A percentile compares a stretch with the other conserved stretches of the same genome.
Evolutionary conservation across 35 echinoderm and acorn worm species (phyloP).

Genomic region (Hemicentrotus pulcherrimus): DNA sequence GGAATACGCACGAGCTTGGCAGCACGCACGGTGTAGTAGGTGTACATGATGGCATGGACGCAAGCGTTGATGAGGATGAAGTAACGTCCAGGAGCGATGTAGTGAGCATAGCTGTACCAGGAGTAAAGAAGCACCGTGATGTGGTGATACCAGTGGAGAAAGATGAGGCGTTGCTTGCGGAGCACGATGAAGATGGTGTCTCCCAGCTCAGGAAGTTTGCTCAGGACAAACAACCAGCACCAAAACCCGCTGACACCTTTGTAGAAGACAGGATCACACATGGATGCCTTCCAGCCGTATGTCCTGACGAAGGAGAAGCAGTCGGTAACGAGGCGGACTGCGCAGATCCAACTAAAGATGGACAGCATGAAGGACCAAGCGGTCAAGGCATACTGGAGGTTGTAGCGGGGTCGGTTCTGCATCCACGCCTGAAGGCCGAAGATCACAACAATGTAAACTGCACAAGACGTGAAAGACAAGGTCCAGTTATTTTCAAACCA

Average conservation of each 20-base stretch:
- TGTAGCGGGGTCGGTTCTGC: constrained; percentile 65
- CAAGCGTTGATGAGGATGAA: constrained; percentile 85
- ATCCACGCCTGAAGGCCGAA: constrained; percentile 74
- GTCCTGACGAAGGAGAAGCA: constrained; percentile 65
- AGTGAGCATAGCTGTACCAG: constrained; percentile 86
- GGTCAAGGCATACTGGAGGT: constrained; percentile 68
- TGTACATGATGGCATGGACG: constrained; percentile 90
- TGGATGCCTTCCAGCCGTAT: constrained; percentile 78
- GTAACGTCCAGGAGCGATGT: constrained; percentile 72
- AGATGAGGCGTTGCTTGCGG: constrained; percentile 82
- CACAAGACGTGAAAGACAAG: constrained; percentile 63
- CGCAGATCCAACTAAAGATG: constrained; percentile 78
- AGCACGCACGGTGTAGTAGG: constrained; percentile 80
- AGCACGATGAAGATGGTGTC: constrained; percentile 91
- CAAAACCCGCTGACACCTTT: constrained; percentile 78
- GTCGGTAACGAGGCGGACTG: constrained; percentile 64
- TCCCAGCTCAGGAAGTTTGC: constrained; percentile 82
- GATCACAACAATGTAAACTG: constrained; percentile 69
- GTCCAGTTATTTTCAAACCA: constrained; percentile 92
- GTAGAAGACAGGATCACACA: constrained; percentile 90
- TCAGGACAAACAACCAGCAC: constrained; percentile 81
- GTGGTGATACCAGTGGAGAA: constrained; percentile 96
- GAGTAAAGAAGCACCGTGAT: constrained; percentile 86
- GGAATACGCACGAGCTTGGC: constrained; percentile 69
- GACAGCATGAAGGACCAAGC: constrained; percentile 74